A percentile compares a stretch with the other conserved stretches of the same genome.
phyloP scores from a whole-genome alignment of 1,140 invertebrate genomes.

The Aphelinus atriplicis region DNA sequence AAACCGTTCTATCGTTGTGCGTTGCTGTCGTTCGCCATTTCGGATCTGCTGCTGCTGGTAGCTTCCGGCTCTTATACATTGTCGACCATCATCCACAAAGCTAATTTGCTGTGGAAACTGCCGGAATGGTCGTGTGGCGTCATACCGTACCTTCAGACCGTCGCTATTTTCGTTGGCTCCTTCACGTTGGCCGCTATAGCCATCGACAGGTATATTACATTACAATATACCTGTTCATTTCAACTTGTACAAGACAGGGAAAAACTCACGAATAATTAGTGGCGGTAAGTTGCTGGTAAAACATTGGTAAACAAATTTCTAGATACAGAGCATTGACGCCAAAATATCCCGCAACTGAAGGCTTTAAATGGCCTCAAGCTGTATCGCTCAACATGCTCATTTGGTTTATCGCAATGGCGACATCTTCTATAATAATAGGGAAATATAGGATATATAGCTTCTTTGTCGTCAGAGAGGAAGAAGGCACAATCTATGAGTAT shows the following conservation, averaged over 20 bases:
- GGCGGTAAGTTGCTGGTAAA: too few species aligned
- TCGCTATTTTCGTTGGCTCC: conserved; percentile 64
- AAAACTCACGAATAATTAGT: too few species aligned
- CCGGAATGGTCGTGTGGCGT: conserved; percentile 55
- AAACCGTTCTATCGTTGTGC: conserved; percentile 46
- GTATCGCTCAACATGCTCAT: conserved; percentile 44
- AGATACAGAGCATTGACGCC: conserved; percentile 49
- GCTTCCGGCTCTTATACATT: conserved; percentile 46
- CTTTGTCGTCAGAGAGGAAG: conserved; percentile 44
- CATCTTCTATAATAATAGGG: conserved; percentile 50
- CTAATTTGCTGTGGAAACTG: conserved; percentile 46
- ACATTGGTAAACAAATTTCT: conserved; percentile 19
- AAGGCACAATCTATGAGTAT: conserved; percentile 43
- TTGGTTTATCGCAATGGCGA: conserved; percentile 44
- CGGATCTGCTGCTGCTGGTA: conserved; percentile 45
- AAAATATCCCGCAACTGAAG: conserved; percentile 42
- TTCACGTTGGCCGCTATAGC: conserved; percentile 67
- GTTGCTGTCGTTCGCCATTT: conserved; percentile 46
- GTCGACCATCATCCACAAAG: conserved; percentile 7
- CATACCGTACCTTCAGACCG: conserved; percentile 65
- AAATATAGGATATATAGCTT: conserved; percentile 45
- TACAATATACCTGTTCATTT: too few species aligned
- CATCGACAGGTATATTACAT: conserved; percentile 62
- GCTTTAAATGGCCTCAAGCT: conserved; percentile 41
- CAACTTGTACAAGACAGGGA: too few species aligned